A percentile compares a stretch with the other conserved stretches of the same genome.
Evolutionary conservation across 1,140 invertebrate species (phyloP).

Genomic region (Drusus annulatus): DNA sequence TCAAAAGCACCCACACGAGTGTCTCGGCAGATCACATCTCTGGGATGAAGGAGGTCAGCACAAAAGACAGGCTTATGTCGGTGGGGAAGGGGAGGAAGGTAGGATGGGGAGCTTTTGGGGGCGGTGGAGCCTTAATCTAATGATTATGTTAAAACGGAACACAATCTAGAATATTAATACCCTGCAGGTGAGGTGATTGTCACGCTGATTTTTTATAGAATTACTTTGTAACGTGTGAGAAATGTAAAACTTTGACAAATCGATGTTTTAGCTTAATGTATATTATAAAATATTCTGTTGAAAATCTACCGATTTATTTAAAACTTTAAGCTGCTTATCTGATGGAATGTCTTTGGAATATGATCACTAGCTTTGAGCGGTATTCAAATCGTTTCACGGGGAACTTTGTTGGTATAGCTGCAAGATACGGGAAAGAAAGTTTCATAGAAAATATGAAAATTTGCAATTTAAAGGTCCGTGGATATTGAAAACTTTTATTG

Average conservation of each 20-base stretch:
- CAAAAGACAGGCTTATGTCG: background rate
- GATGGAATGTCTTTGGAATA: background rate
- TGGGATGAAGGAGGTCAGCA: conserved; percentile 9
- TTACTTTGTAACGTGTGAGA: background rate
- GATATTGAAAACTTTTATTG: conserved; percentile 38
- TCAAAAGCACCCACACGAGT: conserved; percentile 27
- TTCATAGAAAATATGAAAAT: conserved; percentile 37
- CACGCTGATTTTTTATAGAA: background rate
- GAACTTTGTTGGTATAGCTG: background rate
- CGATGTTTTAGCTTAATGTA: too few relatives aligned
- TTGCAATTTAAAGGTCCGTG: conserved; percentile 22
- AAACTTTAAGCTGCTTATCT: too few relatives aligned
- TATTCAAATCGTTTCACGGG: conserved; percentile 26
- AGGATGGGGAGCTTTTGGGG: background rate
- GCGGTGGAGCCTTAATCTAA: background rate
- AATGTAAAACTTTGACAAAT: too few relatives aligned
- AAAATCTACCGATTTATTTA: too few relatives aligned
- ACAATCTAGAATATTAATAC: background rate
- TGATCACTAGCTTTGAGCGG: background rate
- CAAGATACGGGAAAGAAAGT: background rate
- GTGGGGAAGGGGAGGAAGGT: background rate
- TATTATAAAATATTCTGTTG: too few relatives aligned
- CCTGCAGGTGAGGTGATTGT: conserved; percentile 2
- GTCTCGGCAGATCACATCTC: conserved; percentile 14
- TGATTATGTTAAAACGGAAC: background rate